Base-by-base conservation (phyloP, 2,113 vertebrate species). In the Oreocharis arfaki region DNA sequence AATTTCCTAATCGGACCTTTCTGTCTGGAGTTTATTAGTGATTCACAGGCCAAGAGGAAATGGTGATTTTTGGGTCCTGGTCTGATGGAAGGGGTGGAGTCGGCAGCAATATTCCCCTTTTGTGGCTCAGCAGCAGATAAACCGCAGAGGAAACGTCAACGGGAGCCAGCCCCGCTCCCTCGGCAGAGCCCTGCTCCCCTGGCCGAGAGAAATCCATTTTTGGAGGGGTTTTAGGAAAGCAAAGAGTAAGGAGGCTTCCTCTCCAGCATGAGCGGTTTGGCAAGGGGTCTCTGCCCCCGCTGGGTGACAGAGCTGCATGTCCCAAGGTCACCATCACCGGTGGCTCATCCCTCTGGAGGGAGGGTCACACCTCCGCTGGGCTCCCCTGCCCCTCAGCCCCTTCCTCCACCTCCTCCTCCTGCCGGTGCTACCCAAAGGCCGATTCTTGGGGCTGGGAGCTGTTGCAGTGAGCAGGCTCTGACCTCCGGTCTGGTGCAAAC, bases 21-120 rank as follows among this genome's bases (percentile, higher is more conserved):
- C 93, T 91, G 96, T 97, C 96, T 97, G 97, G 96, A 96, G 86
- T 83, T 86, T 95, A 97, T 98, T 97, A 97, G 96, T 75, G 88
- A 96, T 96, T 95, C 96, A 84, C 94, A 95, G 95, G 89, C 92
- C 94, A 10, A 87, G 93, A 97, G 97, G 97, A 97, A 97, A 97
- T 42, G 92, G 93, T 69, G 96, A 84, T 50, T 89, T 93, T 61
- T 73, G 90, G 80, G 84, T 78, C 85, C 83, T n/a, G 80, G 1
- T 63, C 77, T n/a, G 89, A 71, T 87, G 95, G 91, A 56, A 95
- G 67, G 89, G 83, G 89, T 68, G 87, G 94, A 94, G 90, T 23
- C 20, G 2, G 85, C 27, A 22, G 71, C 87, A 19, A 19, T 26
- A 22, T 92, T 93, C 87, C 42, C 21, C 64, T 84, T 94, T 23